phyloP scores from a whole-genome alignment of 2,797 vertebrate genomes.

The Propithecus perrieri region DNA sequence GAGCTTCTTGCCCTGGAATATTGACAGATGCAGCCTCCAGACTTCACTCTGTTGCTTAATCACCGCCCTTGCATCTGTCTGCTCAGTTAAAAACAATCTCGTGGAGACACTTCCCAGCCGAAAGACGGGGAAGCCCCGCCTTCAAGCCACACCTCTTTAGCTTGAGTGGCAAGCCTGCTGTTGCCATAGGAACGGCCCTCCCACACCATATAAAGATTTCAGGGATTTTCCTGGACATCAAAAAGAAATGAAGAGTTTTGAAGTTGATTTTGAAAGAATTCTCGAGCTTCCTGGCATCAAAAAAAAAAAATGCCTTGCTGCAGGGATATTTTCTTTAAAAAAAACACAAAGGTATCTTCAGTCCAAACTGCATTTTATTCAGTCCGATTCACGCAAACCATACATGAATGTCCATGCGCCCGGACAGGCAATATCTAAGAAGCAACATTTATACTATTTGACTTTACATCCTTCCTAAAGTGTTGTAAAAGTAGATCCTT shows the following conservation, averaged over 20 bases:
- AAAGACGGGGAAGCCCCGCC: neutral
- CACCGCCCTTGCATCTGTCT: accelerated
- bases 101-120: neutral
- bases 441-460: neutral
- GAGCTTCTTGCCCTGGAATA: neutral
- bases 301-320: neutral
- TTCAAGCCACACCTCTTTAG: neutral
- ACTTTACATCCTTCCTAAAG: neutral
- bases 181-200: neutral
- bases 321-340: neutral
- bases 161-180: neutral
- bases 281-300: neutral
- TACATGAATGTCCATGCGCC: too few species aligned
- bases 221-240: neutral
- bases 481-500: neutral
- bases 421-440: neutral
- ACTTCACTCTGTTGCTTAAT: neutral
- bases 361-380: neutral
- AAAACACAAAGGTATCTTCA: neutral
- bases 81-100: neutral
- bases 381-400: neutral
- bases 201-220: neutral
- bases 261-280: neutral
- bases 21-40: neutral
- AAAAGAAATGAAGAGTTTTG: neutral